Base-by-base conservation (phyloP, 2,888 invertebrate genomes). In the Cephus spinipes region DNA sequence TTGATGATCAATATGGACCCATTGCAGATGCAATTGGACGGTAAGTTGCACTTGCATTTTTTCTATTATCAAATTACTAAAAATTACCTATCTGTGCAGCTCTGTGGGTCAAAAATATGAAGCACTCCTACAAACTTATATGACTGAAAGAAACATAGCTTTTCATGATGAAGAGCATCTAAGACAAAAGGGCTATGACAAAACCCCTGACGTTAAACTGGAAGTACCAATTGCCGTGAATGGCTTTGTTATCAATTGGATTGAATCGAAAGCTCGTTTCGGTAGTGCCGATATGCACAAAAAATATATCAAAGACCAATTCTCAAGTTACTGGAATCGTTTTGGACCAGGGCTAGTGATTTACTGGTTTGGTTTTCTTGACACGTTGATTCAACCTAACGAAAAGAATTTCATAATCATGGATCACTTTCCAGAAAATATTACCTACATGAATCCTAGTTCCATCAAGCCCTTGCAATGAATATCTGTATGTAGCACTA, bases 251-350 rank as follows among this genome's bases (percentile, higher is more conserved):
- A 94, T 98, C 0, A 97, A 98, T 90, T 98, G 98, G 98, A 97
- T 98, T 80, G 98, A 98, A 92, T 98, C 98, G 86, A 98, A 98
- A 92, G 98, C 98, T 0, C 94, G 96, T n/a, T 98, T 98, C 93
- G 98, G 97, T 4, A 97, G 97, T 92, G 93, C 94, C 82, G 95
- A 95, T 85, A 94, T 95, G 77, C 98, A 98, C 91, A 94, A 94
- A 73, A 95, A 94, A 15, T 97, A 98, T 91, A 93, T 97, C 76
- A 95, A 95, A 86, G 96, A 97, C 84, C 98, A 98, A 90, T 95
- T 97, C 86, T 93, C 94, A 83, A 97, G 97, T 90, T 98, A 98
- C 88, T 97, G 96, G 95, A 98, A 98, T 90, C 95, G 98, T 88
- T 98, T 98, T 93, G 98, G 98, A 2, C 95, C 98, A 55, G 98